Percentiles rank a stretch among this genome's conserved stretches.
Evolutionary conservation across 2,797 vertebrate species (phyloP).

Genomic region (Paramormyrops hopkinsi): DNA sequence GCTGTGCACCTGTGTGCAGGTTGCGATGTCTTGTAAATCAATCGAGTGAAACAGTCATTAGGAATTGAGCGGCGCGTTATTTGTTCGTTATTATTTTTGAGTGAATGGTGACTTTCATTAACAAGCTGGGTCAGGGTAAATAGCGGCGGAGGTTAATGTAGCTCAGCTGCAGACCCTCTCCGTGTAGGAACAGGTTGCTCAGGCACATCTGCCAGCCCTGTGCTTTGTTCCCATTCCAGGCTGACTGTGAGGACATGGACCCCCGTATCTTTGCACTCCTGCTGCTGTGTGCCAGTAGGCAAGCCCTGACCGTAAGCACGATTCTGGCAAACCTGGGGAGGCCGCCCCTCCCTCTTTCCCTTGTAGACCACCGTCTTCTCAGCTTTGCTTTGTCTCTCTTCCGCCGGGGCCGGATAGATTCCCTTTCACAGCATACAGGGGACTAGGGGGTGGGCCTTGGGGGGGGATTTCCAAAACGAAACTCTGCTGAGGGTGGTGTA

Average conservation of each 20-base stretch:
- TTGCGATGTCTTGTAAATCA: not conserved
- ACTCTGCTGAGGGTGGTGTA: not conserved
- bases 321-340: not conserved
- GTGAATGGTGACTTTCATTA: not conserved
- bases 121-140: not conserved
- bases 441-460: not conserved
- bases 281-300: slow-evolving; percentile 43
- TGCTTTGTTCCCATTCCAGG: slow-evolving; percentile 39
- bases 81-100: not conserved
- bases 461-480: not conserved
- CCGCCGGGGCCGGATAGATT: not conserved
- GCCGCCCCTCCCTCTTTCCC: not conserved
- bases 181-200: not conserved
- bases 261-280: slow-evolving; percentile 44
- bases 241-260: slow-evolving; percentile 52
- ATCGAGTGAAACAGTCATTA: not conserved
- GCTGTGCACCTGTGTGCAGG: not conserved
- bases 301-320: slow-evolving; percentile 50
- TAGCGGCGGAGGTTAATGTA: not conserved
- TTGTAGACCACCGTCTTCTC: not conserved
- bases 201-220: not conserved
- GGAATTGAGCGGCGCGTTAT: not conserved
- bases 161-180: not conserved
- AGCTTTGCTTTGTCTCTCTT: not conserved
- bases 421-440: not conserved